A percentile compares a stretch with the other conserved stretches of the same genome.
Conservation (phyloP, 2,113 vertebrate genomes). For the Aplodontia rufa region DNA sequence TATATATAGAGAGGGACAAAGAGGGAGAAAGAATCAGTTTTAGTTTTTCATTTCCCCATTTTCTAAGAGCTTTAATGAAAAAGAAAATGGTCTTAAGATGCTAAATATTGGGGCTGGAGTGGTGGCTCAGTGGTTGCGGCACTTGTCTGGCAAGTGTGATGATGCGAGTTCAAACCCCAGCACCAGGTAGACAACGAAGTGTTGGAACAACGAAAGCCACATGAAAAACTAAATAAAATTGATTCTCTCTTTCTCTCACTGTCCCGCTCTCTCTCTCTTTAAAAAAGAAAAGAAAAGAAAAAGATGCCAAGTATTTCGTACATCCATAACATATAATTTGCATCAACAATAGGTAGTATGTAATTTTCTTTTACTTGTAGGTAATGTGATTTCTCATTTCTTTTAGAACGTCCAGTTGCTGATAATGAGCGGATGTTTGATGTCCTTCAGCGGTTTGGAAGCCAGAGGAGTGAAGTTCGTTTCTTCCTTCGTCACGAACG, state of each 20-base stretch:
- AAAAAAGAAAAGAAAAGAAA: neutral
- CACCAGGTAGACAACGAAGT: no score
- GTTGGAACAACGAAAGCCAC: no score
- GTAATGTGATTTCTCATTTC: neutral
- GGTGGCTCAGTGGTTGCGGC: no score
- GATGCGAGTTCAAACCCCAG: no score
- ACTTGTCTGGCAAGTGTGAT: no score
- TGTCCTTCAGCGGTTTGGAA: conserved; percentile 92
- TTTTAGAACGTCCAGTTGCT: conserved; percentile 91
- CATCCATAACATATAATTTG: neutral
- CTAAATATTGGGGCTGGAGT: no score
- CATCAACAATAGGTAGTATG: neutral
- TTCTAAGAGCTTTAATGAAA: neutral
- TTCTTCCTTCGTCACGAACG: conserved; percentile 96
- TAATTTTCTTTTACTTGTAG: neutral
- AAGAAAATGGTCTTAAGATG: neutral
- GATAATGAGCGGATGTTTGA: conserved; percentile 95
- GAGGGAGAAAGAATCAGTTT: no score
- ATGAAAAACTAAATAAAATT: no score
- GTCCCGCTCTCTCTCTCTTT: no score
- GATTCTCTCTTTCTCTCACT: no score
- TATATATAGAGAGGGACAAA: no score
- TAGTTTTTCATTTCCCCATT: no score
- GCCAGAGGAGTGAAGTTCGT: conserved; percentile 91
- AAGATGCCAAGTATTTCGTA: neutral